Evolutionary conservation across 2,888 invertebrate species (phyloP).

Genomic region (Eilema griseolum): DNA sequence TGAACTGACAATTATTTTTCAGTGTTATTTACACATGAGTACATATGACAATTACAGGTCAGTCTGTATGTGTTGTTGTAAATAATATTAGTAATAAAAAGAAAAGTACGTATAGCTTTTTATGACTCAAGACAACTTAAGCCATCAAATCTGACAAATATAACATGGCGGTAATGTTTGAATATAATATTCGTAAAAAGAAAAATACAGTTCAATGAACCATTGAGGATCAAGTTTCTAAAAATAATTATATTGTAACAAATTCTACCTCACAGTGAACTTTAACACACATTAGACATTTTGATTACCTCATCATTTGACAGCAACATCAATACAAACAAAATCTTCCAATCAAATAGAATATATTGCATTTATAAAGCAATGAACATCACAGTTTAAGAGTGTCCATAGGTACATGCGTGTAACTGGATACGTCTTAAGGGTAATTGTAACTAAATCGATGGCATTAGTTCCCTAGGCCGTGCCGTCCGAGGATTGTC

Average conservation of each 20-base stretch:
- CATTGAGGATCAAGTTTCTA: constrained; percentile 6
- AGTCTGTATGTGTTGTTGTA: not conserved
- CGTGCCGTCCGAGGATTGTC: constrained; percentile 58
- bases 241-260: constrained; percentile 52
- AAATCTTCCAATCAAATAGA: constrained; percentile 43
- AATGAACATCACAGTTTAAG: constrained; percentile 60
- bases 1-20: not conserved
- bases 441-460: constrained; percentile 78
- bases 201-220: not conserved
- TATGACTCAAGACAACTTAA: not conserved
- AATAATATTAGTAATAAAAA: not conserved
- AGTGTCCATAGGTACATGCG: constrained; percentile 50
- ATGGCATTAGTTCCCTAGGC: constrained; percentile 70
- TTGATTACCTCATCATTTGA: constrained; percentile 38
- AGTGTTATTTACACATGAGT: not conserved
- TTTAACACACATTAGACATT: constrained; percentile 38
- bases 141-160: not conserved
- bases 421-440: constrained; percentile 71
- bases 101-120: not conserved
- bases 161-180: not conserved
- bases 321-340: constrained; percentile 34
- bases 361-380: constrained; percentile 48
- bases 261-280: constrained; percentile 42
- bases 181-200: not conserved
- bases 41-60: not conserved